Conservation (phyloP, 92 coral and sea anemone genomes). For the Epizoanthus scotinus region DNA sequence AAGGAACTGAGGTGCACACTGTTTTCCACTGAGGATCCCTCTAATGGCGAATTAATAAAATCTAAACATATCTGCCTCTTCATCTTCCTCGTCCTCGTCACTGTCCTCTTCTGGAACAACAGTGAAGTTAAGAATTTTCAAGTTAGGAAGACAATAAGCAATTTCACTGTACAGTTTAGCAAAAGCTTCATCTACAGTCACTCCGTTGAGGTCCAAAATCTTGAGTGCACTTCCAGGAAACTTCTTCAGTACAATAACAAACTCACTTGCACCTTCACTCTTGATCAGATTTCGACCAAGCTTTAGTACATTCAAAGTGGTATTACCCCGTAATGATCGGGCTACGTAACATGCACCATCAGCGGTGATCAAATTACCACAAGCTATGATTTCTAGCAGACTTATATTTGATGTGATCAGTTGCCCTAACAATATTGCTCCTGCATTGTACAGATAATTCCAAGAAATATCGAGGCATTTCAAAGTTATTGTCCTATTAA, state of each 20-base stretch:
- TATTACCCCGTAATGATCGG: conserved; percentile 62
- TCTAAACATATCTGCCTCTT: too few relatives aligned
- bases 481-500: conserved; percentile 59
- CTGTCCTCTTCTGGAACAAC: conserved; percentile 41
- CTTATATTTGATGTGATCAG: conserved; percentile 55
- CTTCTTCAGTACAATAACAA: conserved; percentile 43
- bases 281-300: conserved; percentile 82
- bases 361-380: conserved; percentile 78
- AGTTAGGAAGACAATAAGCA: conserved; percentile 40
- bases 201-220: conserved; percentile 82
- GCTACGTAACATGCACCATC: conserved; percentile 77
- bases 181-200: conserved; percentile 64
- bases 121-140: conserved; percentile 64
- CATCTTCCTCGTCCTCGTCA: background rate
- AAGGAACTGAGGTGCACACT: too few relatives aligned
- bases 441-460: conserved; percentile 82
- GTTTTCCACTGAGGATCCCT: too few relatives aligned
- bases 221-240: conserved; percentile 44
- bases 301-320: conserved; percentile 55
- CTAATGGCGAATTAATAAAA: too few relatives aligned
- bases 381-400: conserved; percentile 60
- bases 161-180: conserved; percentile 41
- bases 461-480: conserved; percentile 83
- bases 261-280: conserved; percentile 71
- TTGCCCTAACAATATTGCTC: conserved; percentile 71